Base-by-base conservation (phyloP, 2,113 vertebrate species). In the Tapirus terrestris region DNA sequence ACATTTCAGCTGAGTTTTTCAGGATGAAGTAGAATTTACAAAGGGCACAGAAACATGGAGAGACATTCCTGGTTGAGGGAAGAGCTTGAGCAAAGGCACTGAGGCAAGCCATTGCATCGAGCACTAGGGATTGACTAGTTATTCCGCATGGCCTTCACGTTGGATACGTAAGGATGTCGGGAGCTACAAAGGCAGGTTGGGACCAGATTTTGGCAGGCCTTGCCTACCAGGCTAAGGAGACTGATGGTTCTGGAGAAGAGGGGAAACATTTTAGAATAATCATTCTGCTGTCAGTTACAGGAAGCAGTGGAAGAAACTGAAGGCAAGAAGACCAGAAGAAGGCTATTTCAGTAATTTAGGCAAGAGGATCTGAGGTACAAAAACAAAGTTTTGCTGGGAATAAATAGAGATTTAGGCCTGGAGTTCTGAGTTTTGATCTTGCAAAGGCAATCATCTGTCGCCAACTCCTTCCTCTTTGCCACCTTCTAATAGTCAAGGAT, bases 1-100 rank as follows among this genome's bases (percentile, higher is more conserved):
- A 90, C 29, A 89, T 58, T 92, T 56, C 61, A 67, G 3, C 8
- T 60, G 86, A 82, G 20, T 68, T 88, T 87, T 89, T 89, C 61
- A n/a, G 53, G 51, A 36, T 6, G 56, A 60, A 95, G 23, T 36
- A 53, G 45, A 68, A 58, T 81, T 88, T 67, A 51, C 17, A 76
- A 83, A 77, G 27, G 45, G 8, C 16, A 53, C 16, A 43, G 43
- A 75, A 96, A 43, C 29, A 7, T 31, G 51, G 14, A 72, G n/a
- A 70, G 58, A 72, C 2, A 27, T 65, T 61, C 77, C 83, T 53
- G 5, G 23, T 27, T 23, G 56, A 95, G 25, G 56, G 51, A 14
- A 33, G 83, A 73, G 12, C n/a, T 61, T 70, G 16, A 33, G 60
- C 63, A 77, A 76, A 89, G 67, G 45, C 53, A 12, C 33, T 13